Evolutionary conservation across 2,113 vertebrate genomes (phyloP).

Genomic region (Dinomys branickii): DNA sequence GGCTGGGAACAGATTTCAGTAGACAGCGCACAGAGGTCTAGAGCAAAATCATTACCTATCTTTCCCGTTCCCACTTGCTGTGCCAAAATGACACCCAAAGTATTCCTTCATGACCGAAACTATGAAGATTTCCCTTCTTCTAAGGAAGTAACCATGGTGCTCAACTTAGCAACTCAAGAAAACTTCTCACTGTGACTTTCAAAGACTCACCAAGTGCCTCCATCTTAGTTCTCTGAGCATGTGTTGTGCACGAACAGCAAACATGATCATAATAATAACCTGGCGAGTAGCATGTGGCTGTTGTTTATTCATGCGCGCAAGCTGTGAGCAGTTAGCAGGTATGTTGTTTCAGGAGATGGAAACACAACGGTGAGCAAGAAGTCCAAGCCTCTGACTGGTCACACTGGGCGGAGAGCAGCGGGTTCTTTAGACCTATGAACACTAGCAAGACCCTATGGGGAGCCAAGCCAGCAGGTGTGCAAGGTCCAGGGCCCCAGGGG

Average conservation of each 20-base stretch:
- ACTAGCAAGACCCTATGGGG: not conserved
- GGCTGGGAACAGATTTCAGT: not conserved
- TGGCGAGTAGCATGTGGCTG: not conserved
- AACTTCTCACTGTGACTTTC: not conserved
- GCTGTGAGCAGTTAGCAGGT: not conserved
- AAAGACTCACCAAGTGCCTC: not conserved
- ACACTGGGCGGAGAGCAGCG: not conserved
- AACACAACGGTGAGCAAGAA: not conserved
- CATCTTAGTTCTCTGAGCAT: not conserved
- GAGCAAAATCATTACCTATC: not conserved
- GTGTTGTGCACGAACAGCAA: not conserved
- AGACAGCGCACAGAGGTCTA: not conserved
- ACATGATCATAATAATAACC: not conserved
- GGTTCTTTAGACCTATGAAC: not conserved
- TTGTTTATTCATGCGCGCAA: not conserved
- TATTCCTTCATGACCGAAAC: not conserved
- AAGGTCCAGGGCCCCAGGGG: not conserved
- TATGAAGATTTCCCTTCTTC: not conserved
- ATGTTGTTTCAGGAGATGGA: not conserved
- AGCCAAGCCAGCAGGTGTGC: not conserved
- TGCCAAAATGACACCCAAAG: slow-evolving; percentile 19
- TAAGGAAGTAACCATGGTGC: not conserved
- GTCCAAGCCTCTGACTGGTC: not conserved
- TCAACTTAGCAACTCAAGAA: slow-evolving; percentile 30
- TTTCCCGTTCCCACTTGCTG: not conserved